These are phyloP conservation scores for Agraylea sexmaculata DNA, from an alignment of 1,140 invertebrate genomes.

Conservation along the genomic window DNA sequence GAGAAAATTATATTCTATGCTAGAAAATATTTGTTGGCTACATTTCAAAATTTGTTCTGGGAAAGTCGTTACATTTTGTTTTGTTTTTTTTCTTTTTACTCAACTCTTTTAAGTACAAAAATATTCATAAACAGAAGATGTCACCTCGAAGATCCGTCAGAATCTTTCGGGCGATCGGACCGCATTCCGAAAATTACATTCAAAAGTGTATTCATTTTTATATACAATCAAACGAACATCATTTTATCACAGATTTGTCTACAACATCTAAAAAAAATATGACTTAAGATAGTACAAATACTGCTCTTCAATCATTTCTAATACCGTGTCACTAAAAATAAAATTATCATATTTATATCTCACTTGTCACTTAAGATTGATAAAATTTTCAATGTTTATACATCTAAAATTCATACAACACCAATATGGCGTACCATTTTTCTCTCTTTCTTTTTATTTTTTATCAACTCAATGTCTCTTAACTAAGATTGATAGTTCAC, in stretches of 20 bases:
- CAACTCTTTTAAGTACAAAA: constrained; percentile 23
- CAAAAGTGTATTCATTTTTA: constrained; percentile 17
- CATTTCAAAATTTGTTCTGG: too few relatives aligned
- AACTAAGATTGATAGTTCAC: too few relatives aligned
- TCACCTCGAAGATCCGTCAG: constrained; percentile 16
- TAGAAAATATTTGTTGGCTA: too few relatives aligned
- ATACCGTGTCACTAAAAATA: constrained; percentile 10
- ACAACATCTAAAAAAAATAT: constrained; percentile 23
- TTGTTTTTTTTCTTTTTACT: too few relatives aligned
- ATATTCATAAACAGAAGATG: constrained; percentile 18
- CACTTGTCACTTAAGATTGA: constrained; percentile 17
- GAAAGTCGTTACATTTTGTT: too few relatives aligned
- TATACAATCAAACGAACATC: constrained; percentile 17
- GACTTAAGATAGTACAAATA: constrained; percentile 23
- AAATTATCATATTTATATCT: constrained; percentile 13
- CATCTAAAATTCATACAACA: constrained; percentile 15
- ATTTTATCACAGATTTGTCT: constrained; percentile 29
- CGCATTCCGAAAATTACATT: constrained; percentile 8
- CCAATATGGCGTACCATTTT: constrained; percentile 27
- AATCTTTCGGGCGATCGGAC: constrained; percentile 14
- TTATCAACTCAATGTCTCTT: too few relatives aligned
- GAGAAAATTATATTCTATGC: too few relatives aligned
- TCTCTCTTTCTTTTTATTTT: constrained; percentile 10
- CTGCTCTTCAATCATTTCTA: constrained; percentile 15
- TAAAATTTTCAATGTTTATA: constrained; percentile 13